Conservation (phyloP, 2,888 invertebrate genomes). For the Azorinus chamasolen region DNA sequence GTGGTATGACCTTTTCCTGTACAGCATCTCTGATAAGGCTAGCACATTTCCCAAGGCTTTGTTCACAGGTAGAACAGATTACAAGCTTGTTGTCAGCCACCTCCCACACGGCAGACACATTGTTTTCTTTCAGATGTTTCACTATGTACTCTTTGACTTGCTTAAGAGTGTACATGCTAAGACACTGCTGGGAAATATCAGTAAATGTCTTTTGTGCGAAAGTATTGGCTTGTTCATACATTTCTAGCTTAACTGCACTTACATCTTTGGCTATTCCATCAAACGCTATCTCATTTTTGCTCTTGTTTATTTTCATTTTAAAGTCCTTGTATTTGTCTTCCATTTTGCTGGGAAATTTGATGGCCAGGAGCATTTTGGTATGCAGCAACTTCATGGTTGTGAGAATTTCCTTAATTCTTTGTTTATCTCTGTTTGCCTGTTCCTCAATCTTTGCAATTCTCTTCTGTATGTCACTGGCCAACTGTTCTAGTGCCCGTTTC, state of each 20-base stretch:
- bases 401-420: slow-evolving; percentile 26
- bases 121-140: slow-evolving; percentile 26
- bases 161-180: slow-evolving; percentile 15
- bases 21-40: slow-evolving; percentile 18
- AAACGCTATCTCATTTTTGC: slow-evolving; percentile 46
- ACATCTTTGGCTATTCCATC: slow-evolving; percentile 32
- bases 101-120: slow-evolving; percentile 46
- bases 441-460: slow-evolving; percentile 23
- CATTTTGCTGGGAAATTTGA: slow-evolving; percentile 39
- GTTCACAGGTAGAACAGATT: slow-evolving; percentile 11
- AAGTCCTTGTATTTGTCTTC: slow-evolving; percentile 23
- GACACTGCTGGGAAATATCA: background rate
- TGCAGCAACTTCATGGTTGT: slow-evolving; percentile 27
- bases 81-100: slow-evolving; percentile 5
- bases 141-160: slow-evolving; percentile 35
- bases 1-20: slow-evolving; percentile 1
- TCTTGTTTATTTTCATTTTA: slow-evolving; percentile 45
- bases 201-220: slow-evolving; percentile 6
- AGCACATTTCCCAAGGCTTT: background rate
- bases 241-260: slow-evolving; percentile 26
- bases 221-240: slow-evolving; percentile 33
- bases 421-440: slow-evolving; percentile 19
- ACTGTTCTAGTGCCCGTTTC: background rate
- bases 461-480: slow-evolving; percentile 1
- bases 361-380: slow-evolving; percentile 52